phyloP scores from a whole-genome alignment of 2,888 invertebrate genomes.

The Patella pellucida region DNA sequence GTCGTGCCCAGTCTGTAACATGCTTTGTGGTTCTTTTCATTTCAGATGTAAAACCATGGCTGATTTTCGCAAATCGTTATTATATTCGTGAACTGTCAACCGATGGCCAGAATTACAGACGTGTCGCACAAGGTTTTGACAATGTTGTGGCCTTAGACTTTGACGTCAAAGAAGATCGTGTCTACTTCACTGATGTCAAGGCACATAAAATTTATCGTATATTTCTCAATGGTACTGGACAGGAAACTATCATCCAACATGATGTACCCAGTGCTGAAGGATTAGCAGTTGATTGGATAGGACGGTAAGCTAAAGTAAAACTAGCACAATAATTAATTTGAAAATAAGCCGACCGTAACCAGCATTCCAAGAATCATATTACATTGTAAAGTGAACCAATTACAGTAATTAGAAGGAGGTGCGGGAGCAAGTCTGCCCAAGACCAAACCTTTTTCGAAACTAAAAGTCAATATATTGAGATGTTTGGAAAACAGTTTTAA shows the following conservation, averaged over 20 bases:
- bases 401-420: too few relatives aligned
- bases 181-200: conserved; percentile 63
- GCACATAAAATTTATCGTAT: conserved; percentile 60
- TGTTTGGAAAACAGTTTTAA: too few relatives aligned
- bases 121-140: conserved; percentile 91
- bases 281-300: conserved; percentile 79
- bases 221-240: conserved; percentile 67
- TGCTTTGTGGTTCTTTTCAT: neutral
- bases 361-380: too few relatives aligned
- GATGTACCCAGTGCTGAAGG: conserved; percentile 59
- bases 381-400: too few relatives aligned
- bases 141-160: conserved; percentile 82
- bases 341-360: too few relatives aligned
- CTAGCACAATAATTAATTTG: too few relatives aligned
- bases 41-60: conserved; percentile 66
- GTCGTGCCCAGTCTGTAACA: too few relatives aligned
- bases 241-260: conserved; percentile 58
- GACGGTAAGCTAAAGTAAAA: conserved; percentile 37
- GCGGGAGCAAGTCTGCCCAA: too few relatives aligned
- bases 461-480: too few relatives aligned
- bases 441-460: too few relatives aligned
- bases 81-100: conserved; percentile 95
- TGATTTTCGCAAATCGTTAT: conserved; percentile 86
- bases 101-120: conserved; percentile 87
- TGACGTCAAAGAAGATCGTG: conserved; percentile 52